phyloP scores from a whole-genome alignment of 1,140 invertebrate species.

The Solen grandis region DNA sequence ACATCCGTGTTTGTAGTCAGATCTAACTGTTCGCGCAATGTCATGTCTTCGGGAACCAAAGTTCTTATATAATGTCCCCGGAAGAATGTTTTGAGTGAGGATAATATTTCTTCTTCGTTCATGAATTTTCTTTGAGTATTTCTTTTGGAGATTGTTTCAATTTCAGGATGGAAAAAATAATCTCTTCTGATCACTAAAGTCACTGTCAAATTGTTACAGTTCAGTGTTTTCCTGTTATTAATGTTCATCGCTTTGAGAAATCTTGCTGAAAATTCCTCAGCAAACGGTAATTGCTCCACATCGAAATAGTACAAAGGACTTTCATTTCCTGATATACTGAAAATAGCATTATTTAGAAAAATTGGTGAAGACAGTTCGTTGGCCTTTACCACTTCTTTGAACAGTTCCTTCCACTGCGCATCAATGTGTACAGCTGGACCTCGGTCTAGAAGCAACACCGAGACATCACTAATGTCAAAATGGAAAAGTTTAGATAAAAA shows the following conservation, averaged over 20 bases:
- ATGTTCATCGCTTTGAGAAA: slow-evolving; percentile 52
- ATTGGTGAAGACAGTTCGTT: slow-evolving; percentile 9
- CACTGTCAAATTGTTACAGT: slow-evolving; percentile 61
- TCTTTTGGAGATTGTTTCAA: slow-evolving; percentile 58
- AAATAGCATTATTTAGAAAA: slow-evolving; percentile 51
- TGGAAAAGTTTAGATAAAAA: slow-evolving; percentile 64
- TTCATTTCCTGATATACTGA: slow-evolving; percentile 62
- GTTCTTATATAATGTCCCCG: slow-evolving; percentile 53
- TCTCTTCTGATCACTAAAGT: slow-evolving; percentile 66
- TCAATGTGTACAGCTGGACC: slow-evolving; percentile 64
- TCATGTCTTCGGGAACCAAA: slow-evolving; percentile 66
- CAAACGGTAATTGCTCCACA: slow-evolving; percentile 16
- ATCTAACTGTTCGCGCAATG: slow-evolving; percentile 66
- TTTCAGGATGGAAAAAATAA: slow-evolving; percentile 67
- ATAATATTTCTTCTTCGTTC: slow-evolving; percentile 72
- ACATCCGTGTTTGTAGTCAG: slow-evolving; percentile 88
- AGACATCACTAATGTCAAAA: slow-evolving; percentile 38
- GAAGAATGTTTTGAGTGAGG: slow-evolving; percentile 25
- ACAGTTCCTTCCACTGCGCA: slow-evolving; percentile 59
- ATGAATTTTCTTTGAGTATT: slow-evolving; percentile 65
- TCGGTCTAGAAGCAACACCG: slow-evolving; percentile 64
- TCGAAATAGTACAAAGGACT: slow-evolving; percentile 58
- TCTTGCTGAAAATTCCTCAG: slow-evolving; percentile 62
- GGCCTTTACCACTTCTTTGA: slow-evolving; percentile 31
- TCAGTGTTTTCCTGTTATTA: slow-evolving; percentile 6